phyloP scores from a whole-genome alignment of 2,113 vertebrate species.

The Melanerpes aurifrons region DNA sequence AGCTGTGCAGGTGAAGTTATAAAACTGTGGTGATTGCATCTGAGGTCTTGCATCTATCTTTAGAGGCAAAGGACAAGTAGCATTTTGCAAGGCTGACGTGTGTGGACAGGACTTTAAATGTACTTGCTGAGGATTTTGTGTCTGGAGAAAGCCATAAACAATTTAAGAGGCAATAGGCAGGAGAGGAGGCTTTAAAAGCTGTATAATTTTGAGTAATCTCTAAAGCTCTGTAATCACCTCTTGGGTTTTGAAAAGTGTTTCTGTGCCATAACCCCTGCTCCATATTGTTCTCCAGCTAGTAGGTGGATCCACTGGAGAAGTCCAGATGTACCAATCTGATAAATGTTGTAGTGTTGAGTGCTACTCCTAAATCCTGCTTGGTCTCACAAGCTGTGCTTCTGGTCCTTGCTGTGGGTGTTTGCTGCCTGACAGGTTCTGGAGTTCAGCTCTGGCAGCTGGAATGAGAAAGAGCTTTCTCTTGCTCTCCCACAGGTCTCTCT shows the following conservation, averaged over 20 bases:
- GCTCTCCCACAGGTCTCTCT: neutral
- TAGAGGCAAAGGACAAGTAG: neutral
- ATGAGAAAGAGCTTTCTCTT: neutral
- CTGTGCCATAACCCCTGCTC: neutral
- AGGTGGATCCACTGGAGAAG: neutral
- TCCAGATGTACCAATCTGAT: neutral
- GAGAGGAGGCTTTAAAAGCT: neutral
- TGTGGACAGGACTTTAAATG: neutral
- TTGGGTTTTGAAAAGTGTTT: neutral
- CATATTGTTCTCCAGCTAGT: neutral
- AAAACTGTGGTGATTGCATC: neutral
- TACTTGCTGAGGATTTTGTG: neutral
- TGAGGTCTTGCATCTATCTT: neutral
- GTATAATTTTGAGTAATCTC: neutral
- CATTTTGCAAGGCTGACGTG: slow-evolving; percentile 13
- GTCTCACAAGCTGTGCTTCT: neutral
- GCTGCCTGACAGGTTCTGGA: slow-evolving; percentile 35
- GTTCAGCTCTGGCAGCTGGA: neutral
- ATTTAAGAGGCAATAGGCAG: neutral
- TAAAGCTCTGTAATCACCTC: neutral
- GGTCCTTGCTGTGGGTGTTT: slow-evolving; percentile 22
- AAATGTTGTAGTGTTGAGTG: neutral
- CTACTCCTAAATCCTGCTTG: neutral
- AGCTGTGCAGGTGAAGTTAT: neutral
- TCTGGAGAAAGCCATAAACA: neutral